phyloP scores from a whole-genome alignment of 2,797 vertebrate species.

The Tragelaphus eurycerus region DNA sequence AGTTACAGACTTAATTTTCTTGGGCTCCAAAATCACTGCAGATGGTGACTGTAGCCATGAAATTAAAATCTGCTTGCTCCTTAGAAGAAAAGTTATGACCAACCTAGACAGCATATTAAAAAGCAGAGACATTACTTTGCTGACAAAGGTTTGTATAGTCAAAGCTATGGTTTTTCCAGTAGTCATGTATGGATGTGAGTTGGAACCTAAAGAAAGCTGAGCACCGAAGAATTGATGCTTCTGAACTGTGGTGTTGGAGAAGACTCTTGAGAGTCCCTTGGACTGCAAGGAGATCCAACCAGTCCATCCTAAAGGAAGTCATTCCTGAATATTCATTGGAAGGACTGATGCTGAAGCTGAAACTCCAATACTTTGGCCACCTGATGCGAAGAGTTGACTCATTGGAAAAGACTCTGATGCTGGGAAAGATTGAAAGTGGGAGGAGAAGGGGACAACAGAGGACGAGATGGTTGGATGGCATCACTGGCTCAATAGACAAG shows the following conservation, averaged over 20 bases:
- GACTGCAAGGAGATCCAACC: neutral
- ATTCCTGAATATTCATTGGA: neutral
- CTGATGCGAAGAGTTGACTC: accelerated
- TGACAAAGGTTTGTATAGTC: neutral
- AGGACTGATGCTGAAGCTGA: neutral
- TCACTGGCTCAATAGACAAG: neutral
- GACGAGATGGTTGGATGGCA: neutral
- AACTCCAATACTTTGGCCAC: neutral
- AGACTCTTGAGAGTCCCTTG: neutral
- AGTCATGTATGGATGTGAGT: neutral
- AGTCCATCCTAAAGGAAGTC: neutral
- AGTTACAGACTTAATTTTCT: neutral
- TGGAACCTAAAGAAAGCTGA: neutral
- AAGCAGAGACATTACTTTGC: neutral
- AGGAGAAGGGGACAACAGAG: neutral
- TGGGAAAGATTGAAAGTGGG: neutral
- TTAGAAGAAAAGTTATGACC: neutral
- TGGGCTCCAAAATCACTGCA: neutral
- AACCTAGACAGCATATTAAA: neutral
- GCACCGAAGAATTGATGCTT: neutral
- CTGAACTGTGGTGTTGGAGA: neutral
- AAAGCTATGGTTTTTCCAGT: neutral
- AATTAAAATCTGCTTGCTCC: neutral
- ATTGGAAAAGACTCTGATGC: neutral
- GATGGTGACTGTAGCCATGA: neutral